These are phyloP conservation scores for Amphilophus citrinellus DNA, from an alignment of 2,113 vertebrate species.

Conservation along the genomic window DNA sequence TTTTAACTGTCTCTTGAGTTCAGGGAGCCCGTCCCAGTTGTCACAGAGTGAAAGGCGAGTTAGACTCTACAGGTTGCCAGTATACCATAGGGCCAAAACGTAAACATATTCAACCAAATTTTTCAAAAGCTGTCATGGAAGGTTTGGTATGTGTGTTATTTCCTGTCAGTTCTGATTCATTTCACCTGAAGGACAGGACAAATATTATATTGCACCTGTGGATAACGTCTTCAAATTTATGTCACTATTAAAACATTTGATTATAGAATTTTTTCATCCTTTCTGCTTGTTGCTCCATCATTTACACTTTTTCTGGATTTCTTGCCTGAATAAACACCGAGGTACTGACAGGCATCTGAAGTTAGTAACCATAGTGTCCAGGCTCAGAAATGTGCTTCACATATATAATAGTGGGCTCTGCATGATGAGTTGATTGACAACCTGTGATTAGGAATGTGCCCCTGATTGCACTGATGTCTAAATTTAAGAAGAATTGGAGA, in stretches of 20 bases:
- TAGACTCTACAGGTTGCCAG: neutral
- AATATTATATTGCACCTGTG: neutral
- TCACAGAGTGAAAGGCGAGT: neutral
- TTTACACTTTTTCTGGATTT: neutral
- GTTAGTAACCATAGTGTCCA: too few relatives aligned
- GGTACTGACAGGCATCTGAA: too few relatives aligned
- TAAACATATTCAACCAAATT: neutral
- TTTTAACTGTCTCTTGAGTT: too few relatives aligned
- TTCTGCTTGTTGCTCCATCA: neutral
- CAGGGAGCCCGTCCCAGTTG: too few relatives aligned
- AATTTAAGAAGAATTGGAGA: too few relatives aligned
- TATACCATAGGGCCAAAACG: neutral
- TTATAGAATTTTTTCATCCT: fast-evolving
- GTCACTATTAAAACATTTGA: neutral
- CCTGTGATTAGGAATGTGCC: too few relatives aligned
- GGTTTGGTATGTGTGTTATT: neutral
- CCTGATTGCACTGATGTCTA: too few relatives aligned
- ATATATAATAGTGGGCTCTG: too few relatives aligned
- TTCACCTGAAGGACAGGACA: neutral
- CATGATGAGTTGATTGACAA: too few relatives aligned
- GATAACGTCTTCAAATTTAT: neutral
- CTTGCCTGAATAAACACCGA: neutral
- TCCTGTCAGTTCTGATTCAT: neutral
- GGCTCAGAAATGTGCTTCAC: too few relatives aligned
- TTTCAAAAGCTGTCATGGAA: neutral